Evolutionary conservation across 2,888 invertebrate genomes (phyloP).

Genomic region (Calephelis perditalis): DNA sequence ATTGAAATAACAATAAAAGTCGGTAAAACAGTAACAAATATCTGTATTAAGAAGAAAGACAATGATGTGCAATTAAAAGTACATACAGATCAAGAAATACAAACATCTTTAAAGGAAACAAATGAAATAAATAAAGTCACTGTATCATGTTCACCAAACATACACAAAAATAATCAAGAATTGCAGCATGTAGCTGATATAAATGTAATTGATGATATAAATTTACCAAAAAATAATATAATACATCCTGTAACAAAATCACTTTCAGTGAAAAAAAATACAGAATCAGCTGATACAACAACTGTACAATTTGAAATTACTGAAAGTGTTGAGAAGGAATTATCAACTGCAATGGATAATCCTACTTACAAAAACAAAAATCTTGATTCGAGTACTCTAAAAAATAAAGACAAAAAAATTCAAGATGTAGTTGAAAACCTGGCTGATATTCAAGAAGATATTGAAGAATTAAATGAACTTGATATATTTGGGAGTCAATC

Average conservation of each 20-base stretch:
- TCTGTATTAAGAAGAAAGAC: slow-evolving; percentile 55
- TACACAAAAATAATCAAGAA: slow-evolving; percentile 33
- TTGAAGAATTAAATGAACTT: slow-evolving; percentile 45
- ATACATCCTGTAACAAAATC: slow-evolving; percentile 35
- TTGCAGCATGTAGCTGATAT: slow-evolving; percentile 2
- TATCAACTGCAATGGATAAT: slow-evolving; percentile 47
- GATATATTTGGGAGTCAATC: slow-evolving; percentile 60
- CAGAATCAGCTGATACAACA: slow-evolving; percentile 61
- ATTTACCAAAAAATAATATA: slow-evolving; percentile 28
- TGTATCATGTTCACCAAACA: slow-evolving; percentile 30
- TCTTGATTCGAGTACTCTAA: background rate
- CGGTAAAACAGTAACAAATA: slow-evolving; percentile 56
- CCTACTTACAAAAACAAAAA: slow-evolving; percentile 3
- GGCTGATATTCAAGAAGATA: slow-evolving; percentile 27
- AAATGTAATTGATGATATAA: slow-evolving; percentile 14
- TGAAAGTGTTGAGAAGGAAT: slow-evolving; percentile 61
- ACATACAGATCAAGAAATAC: slow-evolving; percentile 53
- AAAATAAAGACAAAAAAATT: slow-evolving; percentile 3
- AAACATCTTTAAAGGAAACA: slow-evolving; percentile 46
- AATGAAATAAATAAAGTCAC: slow-evolving; percentile 28
- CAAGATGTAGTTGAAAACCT: slow-evolving; percentile 21
- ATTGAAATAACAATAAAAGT: slow-evolving; percentile 63
- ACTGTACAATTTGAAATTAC: slow-evolving; percentile 58
- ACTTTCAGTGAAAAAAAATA: slow-evolving; percentile 50
- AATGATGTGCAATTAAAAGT: slow-evolving; percentile 56